These are phyloP conservation scores for Kryptolebias ocellatus DNA, from an alignment of 2,797 vertebrate genomes.

Conservation along the genomic window DNA sequence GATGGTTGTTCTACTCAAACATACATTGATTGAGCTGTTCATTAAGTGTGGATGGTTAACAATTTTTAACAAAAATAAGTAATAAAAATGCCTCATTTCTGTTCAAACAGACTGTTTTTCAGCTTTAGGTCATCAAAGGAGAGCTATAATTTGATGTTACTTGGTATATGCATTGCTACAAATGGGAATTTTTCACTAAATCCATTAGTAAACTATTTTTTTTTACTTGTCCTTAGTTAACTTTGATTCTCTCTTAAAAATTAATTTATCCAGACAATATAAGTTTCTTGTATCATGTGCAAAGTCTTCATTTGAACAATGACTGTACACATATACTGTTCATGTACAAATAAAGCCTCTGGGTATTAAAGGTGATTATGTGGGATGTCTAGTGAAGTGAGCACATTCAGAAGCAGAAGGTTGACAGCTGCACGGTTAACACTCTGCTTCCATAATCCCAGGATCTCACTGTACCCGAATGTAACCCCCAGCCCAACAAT, in stretches of 20 bases:
- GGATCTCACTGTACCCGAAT: constrained; percentile 33
- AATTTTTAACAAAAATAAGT: too few species aligned
- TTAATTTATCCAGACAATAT: not conserved
- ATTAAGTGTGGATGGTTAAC: too few species aligned
- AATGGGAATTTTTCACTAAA: too few species aligned
- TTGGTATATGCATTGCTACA: too few species aligned
- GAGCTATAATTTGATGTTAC: too few species aligned
- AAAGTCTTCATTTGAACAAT: constrained; percentile 23
- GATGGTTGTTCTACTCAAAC: too few species aligned
- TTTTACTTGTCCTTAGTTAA: not conserved
- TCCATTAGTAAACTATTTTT: too few species aligned
- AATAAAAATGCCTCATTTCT: too few species aligned
- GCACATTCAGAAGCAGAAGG: constrained; percentile 48
- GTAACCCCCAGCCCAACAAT: constrained; percentile 14
- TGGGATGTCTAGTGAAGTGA: constrained; percentile 48
- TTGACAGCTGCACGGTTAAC: constrained; percentile 67
- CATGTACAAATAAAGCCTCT: constrained; percentile 38
- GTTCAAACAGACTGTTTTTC: too few species aligned
- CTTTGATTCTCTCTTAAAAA: not conserved
- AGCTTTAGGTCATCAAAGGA: too few species aligned
- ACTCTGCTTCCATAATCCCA: constrained; percentile 62
- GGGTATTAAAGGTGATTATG: constrained; percentile 64
- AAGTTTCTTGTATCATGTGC: constrained; percentile 3
- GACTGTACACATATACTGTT: not conserved
- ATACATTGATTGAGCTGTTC: too few species aligned